Conservation (phyloP, 2,888 invertebrate species). For the Meliscaeva auricollis region DNA sequence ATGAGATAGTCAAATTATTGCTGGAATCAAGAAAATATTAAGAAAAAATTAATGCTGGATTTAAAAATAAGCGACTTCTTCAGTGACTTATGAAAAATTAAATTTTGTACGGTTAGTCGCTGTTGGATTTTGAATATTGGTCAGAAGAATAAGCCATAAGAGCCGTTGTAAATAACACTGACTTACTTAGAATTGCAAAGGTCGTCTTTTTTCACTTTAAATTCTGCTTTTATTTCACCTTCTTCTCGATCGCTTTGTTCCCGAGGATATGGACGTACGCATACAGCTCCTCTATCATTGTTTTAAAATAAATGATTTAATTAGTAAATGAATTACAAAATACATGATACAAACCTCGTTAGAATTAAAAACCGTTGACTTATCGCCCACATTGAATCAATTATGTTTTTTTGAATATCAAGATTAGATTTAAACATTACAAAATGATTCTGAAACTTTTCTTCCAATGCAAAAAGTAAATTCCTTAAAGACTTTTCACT, state of each 20-base stretch:
- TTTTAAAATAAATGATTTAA: background rate
- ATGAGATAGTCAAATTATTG: conserved; percentile 18
- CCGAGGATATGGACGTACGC: conserved; percentile 50
- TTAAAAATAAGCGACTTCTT: too few species aligned
- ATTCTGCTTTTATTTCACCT: background rate
- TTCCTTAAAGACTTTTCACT: background rate
- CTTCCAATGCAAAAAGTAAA: conserved; percentile 1
- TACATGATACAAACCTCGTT: conserved; percentile 31
- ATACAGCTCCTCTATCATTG: conserved; percentile 44
- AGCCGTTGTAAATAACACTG: too few species aligned
- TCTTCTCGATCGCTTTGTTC: conserved; percentile 27
- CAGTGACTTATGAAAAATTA: background rate
- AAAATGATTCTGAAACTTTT: conserved; percentile 33
- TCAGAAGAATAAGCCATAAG: too few species aligned
- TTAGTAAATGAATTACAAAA: background rate
- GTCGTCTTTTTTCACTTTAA: conserved; percentile 12
- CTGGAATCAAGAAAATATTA: too few species aligned
- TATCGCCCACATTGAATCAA: conserved; percentile 42
- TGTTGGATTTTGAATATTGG: too few species aligned
- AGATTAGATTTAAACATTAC: background rate
- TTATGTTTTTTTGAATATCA: background rate
- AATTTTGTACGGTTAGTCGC: too few species aligned
- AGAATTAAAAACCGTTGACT: conserved; percentile 54
- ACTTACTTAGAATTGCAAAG: conserved; percentile 39
- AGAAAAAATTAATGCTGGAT: too few species aligned